Evolutionary conservation across 1,140 invertebrate genomes (phyloP).

Genomic region (Ceratosolen fusciceps): DNA sequence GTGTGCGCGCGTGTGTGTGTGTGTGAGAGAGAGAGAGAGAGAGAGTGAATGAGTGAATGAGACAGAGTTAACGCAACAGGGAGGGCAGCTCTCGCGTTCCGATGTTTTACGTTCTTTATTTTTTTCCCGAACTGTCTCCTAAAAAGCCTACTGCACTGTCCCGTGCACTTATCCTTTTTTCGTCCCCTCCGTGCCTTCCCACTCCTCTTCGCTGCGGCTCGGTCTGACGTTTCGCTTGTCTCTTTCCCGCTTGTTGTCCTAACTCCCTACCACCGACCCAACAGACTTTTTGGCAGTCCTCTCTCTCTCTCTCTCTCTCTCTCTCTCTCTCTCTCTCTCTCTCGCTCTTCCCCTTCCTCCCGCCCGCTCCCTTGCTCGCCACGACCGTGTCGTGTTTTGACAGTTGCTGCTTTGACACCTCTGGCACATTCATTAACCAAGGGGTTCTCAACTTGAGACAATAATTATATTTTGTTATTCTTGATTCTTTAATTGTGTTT

Average conservation of each 20-base stretch:
- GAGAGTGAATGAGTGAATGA: neutral
- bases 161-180: slow-evolving; percentile 26
- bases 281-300: slow-evolving; percentile 29
- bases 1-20: no score
- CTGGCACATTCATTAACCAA: slow-evolving; percentile 66
- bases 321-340: slow-evolving; percentile 28
- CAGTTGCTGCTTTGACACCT: slow-evolving; percentile 72
- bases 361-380: no score
- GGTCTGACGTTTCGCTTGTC: neutral
- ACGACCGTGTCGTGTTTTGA: slow-evolving; percentile 67
- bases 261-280: neutral
- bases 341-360: neutral
- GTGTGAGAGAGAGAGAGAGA: neutral
- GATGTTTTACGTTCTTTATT: slow-evolving; percentile 41
- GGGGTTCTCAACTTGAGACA: slow-evolving; percentile 64
- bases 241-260: neutral
- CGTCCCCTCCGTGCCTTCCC: no score
- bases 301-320: slow-evolving; percentile 17
- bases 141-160: slow-evolving; percentile 30
- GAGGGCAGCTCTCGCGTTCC: slow-evolving; percentile 46
- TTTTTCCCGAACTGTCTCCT: slow-evolving; percentile 34
- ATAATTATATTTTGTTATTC: slow-evolving; percentile 28
- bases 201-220: slow-evolving; percentile 33
- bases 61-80: slow-evolving; percentile 50
- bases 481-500: slow-evolving; percentile 19